Percentiles rank a stretch among this genome's conserved stretches.
phyloP scores from a whole-genome alignment of 1,140 invertebrate genomes.

The Aphaenogaster rudis region DNA sequence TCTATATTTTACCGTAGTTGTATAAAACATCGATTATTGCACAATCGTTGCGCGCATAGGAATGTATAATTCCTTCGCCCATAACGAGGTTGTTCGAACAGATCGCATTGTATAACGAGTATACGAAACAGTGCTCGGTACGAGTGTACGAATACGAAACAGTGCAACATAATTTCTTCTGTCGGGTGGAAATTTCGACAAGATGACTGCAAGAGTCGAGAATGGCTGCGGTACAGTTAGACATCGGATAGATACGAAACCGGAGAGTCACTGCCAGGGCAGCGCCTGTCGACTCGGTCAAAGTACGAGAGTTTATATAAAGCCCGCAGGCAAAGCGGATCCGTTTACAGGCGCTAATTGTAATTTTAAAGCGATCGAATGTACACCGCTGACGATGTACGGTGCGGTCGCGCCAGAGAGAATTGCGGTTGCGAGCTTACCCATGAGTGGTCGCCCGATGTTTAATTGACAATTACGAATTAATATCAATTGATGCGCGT shows the following conservation, averaged over 20 bases:
- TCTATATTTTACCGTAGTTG: neutral
- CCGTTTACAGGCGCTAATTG: conserved; percentile 68
- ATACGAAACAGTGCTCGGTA: neutral
- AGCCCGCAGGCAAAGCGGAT: conserved; percentile 59
- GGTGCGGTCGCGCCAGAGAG: conserved; percentile 51
- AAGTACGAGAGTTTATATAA: conserved; percentile 61
- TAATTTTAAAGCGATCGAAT: conserved; percentile 73
- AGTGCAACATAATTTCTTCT: conserved; percentile 38
- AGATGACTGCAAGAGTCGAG: conserved; percentile 12
- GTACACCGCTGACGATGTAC: conserved; percentile 34
- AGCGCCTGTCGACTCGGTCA: conserved; percentile 38
- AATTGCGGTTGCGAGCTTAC: conserved; percentile 56
- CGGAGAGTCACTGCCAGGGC: conserved; percentile 20
- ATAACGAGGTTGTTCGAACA: neutral
- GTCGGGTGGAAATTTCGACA: conserved; percentile 12
- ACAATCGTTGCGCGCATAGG: neutral
- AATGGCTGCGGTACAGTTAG: conserved; percentile 11
- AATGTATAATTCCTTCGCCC: neutral
- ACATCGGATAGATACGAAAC: conserved; percentile 33
- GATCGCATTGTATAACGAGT: neutral
- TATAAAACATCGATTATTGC: neutral
- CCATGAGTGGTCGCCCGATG: conserved; percentile 56
- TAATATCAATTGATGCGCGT: conserved; percentile 72
- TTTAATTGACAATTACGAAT: conserved; percentile 78
- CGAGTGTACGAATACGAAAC: neutral